These are phyloP conservation scores for Rutilus rutilus DNA, from an alignment of 2,113 vertebrate species.

Conservation along the genomic window DNA sequence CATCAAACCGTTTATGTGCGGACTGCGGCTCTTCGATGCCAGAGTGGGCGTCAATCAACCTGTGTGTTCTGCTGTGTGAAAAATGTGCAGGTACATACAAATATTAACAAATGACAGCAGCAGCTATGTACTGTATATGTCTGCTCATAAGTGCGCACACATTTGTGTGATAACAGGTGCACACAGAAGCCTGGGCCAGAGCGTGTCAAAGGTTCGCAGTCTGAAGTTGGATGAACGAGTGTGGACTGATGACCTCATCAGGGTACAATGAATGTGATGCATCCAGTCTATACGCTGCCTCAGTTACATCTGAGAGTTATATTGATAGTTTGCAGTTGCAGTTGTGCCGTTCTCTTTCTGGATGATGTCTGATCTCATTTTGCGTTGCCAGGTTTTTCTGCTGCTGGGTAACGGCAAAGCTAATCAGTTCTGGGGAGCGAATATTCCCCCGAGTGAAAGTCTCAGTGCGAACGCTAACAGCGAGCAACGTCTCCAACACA, in stretches of 20 bases:
- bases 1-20: constrained; percentile 75
- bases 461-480: constrained; percentile 66
- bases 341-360: background rate
- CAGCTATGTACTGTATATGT: background rate
- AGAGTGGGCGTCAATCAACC: constrained; percentile 85
- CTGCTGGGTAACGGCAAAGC: constrained; percentile 73
- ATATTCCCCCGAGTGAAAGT: constrained; percentile 80
- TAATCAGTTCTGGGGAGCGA: constrained; percentile 84
- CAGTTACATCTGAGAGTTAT: background rate
- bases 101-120: background rate
- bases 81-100: constrained; percentile 77
- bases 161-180: constrained; percentile 65
- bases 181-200: constrained; percentile 78
- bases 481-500: constrained; percentile 68
- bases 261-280: constrained; percentile 68
- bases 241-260: constrained; percentile 82
- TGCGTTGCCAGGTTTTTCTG: constrained; percentile 72
- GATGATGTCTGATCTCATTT: background rate
- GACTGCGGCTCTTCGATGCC: constrained; percentile 77
- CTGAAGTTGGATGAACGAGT: constrained; percentile 85
- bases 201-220: constrained; percentile 81
- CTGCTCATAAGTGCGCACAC: constrained; percentile 11
- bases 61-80: constrained; percentile 84
- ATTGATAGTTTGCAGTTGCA: background rate
- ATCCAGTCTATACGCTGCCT: background rate